Conservation (phyloP, 2,888 invertebrate genomes). For the Eristalis pertinax region DNA sequence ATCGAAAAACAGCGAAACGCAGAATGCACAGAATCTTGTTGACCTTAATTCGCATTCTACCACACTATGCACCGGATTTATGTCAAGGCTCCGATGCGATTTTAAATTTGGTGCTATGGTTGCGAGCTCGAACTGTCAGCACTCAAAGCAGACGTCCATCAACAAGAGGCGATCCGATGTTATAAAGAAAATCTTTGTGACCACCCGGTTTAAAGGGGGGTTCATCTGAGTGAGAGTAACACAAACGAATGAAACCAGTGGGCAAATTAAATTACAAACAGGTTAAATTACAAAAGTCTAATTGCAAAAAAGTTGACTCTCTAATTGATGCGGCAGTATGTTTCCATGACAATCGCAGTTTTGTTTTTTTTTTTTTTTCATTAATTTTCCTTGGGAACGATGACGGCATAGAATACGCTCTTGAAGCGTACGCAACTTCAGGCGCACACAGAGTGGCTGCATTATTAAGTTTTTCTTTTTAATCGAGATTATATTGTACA, state of each 20-base stretch:
- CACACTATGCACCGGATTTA: too few relatives aligned
- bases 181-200: too few relatives aligned
- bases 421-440: not conserved
- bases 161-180: too few relatives aligned
- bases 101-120: too few relatives aligned
- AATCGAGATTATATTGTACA: not conserved
- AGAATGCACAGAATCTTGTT: too few relatives aligned
- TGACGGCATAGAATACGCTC: not conserved
- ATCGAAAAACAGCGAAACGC: too few relatives aligned
- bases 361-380: not conserved
- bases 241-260: not conserved
- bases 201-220: not conserved
- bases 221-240: not conserved
- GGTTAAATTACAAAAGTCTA: not conserved
- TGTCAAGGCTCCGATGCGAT: too few relatives aligned
- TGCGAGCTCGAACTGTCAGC: too few relatives aligned
- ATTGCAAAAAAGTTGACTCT: not conserved
- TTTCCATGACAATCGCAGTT: not conserved
- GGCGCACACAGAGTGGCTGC: not conserved
- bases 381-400: not conserved
- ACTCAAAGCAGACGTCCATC: too few relatives aligned
- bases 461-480: not conserved
- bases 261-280: not conserved
- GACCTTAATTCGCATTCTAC: too few relatives aligned
- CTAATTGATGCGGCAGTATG: not conserved